Evolutionary conservation across 2,888 invertebrate genomes (phyloP).

Genomic region (Rotaria macrura): DNA sequence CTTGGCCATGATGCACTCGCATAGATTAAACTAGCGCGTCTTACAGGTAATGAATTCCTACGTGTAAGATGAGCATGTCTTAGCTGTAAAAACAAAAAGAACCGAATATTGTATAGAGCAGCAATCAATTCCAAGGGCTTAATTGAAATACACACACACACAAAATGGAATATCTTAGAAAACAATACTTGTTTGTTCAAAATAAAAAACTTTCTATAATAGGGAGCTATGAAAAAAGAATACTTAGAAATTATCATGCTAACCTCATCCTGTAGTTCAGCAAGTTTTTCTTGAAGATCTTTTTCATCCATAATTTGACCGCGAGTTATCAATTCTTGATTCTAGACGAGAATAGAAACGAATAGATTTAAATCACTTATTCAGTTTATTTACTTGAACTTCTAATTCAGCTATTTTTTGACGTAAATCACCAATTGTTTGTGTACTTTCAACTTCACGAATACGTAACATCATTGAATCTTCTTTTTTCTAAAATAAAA

Average conservation of each 20-base stretch:
- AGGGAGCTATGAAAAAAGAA: background rate
- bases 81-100: background rate
- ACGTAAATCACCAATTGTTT: conserved; percentile 78
- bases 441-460: conserved; percentile 83
- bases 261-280: background rate
- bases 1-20: background rate
- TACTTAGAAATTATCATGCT: background rate
- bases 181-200: background rate
- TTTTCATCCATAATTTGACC: background rate
- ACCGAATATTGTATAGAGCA: background rate
- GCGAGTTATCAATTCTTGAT: background rate
- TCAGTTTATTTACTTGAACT: conserved; percentile 35
- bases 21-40: background rate
- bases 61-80: background rate
- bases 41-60: background rate
- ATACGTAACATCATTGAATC: conserved; percentile 85
- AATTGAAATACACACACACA: background rate
- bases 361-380: background rate
- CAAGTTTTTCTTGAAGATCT: background rate
- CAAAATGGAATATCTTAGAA: background rate
- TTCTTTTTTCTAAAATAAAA: conserved; percentile 57
- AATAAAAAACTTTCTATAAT: background rate
- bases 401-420: conserved; percentile 85
- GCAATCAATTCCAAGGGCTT: background rate
- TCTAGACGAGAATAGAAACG: background rate